Evolutionary conservation across 1,140 invertebrate genomes (phyloP).

Genomic region (Meloidogyne exigua): DNA sequence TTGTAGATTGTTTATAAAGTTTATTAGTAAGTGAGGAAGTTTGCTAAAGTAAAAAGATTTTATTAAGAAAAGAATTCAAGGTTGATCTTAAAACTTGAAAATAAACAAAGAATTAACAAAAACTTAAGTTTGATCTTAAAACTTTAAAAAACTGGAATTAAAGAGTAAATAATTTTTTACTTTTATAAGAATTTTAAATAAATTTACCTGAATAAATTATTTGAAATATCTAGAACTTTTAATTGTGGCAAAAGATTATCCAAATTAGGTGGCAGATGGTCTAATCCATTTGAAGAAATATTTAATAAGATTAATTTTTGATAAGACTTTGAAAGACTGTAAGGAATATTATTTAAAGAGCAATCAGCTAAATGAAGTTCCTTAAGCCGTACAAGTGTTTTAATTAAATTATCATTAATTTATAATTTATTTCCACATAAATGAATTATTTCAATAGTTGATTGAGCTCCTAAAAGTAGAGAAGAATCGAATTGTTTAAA

Average conservation of each 20-base stretch:
- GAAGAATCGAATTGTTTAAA: constrained; percentile 53
- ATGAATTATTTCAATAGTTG: constrained; percentile 41
- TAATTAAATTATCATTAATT: constrained; percentile 30
- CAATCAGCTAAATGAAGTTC: constrained; percentile 57
- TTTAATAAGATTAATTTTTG: constrained; percentile 42
- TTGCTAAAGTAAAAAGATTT: constrained; percentile 17
- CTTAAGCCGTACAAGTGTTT: constrained; percentile 37
- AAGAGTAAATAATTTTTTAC: too few species aligned
- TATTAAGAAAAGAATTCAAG: too few species aligned
- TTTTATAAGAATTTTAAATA: too few species aligned
- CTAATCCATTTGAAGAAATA: constrained; percentile 36
- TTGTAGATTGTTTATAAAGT: constrained; percentile 17
- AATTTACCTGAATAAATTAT: constrained; percentile 47
- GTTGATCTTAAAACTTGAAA: too few species aligned
- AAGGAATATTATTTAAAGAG: constrained; percentile 43
- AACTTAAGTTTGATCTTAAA: too few species aligned
- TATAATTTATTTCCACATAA: constrained; percentile 50
- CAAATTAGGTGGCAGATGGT: constrained; percentile 37
- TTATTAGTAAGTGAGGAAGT: constrained; percentile 19
- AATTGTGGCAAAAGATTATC: constrained; percentile 33
- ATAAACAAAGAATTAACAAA: too few species aligned
- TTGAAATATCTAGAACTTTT: constrained; percentile 46
- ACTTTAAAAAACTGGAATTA: too few species aligned
- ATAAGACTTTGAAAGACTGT: constrained; percentile 42
- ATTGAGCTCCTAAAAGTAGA: constrained; percentile 46